Conservation (phyloP, 64 coral and sea anemone species). For the Astreopora myriophthalma region DNA sequence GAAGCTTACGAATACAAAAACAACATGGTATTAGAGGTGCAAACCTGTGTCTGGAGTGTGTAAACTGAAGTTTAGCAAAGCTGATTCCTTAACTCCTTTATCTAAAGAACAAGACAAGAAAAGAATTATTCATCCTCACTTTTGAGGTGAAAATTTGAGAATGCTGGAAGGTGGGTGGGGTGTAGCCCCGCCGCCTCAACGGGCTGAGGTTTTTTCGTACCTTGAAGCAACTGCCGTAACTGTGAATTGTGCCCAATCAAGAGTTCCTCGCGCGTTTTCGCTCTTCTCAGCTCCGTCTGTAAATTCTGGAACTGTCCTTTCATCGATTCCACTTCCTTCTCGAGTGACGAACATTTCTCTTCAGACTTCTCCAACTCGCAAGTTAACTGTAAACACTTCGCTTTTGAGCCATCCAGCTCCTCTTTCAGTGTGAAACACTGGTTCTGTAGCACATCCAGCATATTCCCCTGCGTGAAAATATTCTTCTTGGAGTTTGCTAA, state of each 20-base stretch:
- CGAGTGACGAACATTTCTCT: conserved; percentile 63
- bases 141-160: neutral
- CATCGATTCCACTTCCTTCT: conserved; percentile 54
- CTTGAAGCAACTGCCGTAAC: conserved; percentile 70
- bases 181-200: too few species aligned
- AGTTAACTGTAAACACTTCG: conserved; percentile 60
- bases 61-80: neutral
- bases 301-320: conserved; percentile 81
- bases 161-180: too few species aligned
- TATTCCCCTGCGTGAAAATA: conserved; percentile 89
- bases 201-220: conserved; percentile 10
- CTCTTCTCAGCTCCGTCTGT: conserved; percentile 76
- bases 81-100: conserved; percentile 7
- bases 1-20: neutral
- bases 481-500: conserved; percentile 88
- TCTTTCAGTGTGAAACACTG: conserved; percentile 92
- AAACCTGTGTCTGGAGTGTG: conserved; percentile 35
- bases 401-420: conserved; percentile 78
- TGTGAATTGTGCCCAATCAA: conserved; percentile 73
- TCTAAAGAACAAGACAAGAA: neutral
- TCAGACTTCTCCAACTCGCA: conserved; percentile 77
- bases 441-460: conserved; percentile 91
- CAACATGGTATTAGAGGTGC: neutral
- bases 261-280: conserved; percentile 76
- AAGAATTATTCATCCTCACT: neutral